Evolutionary conservation across 2,797 vertebrate species (phyloP).

Genomic region (Galaxias olidus): DNA sequence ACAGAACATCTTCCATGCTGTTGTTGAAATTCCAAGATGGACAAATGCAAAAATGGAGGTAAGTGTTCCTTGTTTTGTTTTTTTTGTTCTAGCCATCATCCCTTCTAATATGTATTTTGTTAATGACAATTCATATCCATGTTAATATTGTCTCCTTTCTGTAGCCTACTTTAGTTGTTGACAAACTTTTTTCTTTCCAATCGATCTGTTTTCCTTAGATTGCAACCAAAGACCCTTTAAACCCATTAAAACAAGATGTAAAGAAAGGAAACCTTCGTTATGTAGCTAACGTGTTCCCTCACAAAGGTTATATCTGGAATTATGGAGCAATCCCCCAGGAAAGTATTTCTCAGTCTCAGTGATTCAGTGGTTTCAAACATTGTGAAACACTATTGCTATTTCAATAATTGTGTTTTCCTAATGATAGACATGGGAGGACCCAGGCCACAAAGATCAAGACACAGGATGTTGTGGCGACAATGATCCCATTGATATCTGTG

Average conservation of each 20-base stretch:
- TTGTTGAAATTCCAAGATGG: conserved; percentile 97
- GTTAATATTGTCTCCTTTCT: no score
- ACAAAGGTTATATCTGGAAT: conserved; percentile 99
- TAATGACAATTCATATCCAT: no score
- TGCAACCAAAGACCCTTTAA: conserved; percentile 92
- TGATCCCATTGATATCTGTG: conserved; percentile 97
- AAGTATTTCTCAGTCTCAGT: no score
- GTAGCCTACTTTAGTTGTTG: no score
- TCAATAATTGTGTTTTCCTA: no score
- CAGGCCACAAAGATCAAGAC: conserved; percentile 86
- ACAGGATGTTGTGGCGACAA: conserved; percentile 93
- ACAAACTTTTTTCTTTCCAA: no score
- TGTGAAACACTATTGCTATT: no score
- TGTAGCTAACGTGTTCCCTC: conserved; percentile 94
- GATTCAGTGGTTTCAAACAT: no score
- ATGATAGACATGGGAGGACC: conserved; percentile 96
- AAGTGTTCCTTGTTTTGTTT: conserved; percentile 33
- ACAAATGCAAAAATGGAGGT: conserved; percentile 99
- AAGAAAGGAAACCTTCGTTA: conserved; percentile 95
- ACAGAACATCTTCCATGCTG: conserved; percentile 92
- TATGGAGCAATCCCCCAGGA: conserved; percentile 98
- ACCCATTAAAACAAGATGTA: conserved; percentile 96
- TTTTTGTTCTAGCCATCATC: background rate
- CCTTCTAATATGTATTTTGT: no score
- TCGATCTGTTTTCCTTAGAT: conserved; percentile 83